phyloP scores from a whole-genome alignment of 1,140 invertebrate genomes.

The Leptinotarsa lineolata region DNA sequence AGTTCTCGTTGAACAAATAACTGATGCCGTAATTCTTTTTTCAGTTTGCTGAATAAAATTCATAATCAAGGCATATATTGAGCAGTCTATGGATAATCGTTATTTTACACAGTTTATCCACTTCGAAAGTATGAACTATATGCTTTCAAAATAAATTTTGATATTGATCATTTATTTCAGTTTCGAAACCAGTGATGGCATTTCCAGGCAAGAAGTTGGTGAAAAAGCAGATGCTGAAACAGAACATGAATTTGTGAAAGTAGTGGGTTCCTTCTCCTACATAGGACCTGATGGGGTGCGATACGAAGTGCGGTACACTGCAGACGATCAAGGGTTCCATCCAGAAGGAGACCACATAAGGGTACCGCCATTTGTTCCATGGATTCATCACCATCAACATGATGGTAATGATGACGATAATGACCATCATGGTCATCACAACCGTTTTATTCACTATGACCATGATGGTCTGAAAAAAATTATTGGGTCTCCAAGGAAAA shows the following conservation, averaged over 20 bases:
- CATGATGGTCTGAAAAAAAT: too few species aligned
- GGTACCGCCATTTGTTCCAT: conserved; percentile 44
- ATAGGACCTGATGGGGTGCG: conserved; percentile 60
- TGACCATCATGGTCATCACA: neutral
- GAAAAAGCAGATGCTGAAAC: conserved; percentile 62
- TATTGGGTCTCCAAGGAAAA: too few species aligned
- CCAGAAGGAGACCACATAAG: conserved; percentile 58
- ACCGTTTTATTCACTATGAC: too few species aligned
- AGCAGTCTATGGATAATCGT: too few species aligned
- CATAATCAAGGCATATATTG: too few species aligned
- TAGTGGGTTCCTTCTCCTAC: conserved; percentile 62
- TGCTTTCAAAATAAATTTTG: too few species aligned
- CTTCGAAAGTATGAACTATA: too few species aligned
- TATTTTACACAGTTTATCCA: too few species aligned
- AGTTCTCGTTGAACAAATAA: too few species aligned
- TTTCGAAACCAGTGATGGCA: conserved; percentile 72
- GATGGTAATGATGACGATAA: conserved; percentile 1
- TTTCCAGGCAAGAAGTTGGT: conserved; percentile 65
- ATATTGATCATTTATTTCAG: conserved; percentile 49
- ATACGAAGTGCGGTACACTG: conserved; percentile 63
- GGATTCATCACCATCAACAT: conserved; percentile 37
- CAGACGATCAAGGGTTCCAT: conserved; percentile 63
- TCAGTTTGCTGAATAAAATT: too few species aligned
- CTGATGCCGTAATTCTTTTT: too few species aligned
- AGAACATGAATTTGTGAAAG: conserved; percentile 47